These are phyloP conservation scores for Erynnis tages DNA, from an alignment of 2,888 invertebrate genomes.

Conservation along the genomic window DNA sequence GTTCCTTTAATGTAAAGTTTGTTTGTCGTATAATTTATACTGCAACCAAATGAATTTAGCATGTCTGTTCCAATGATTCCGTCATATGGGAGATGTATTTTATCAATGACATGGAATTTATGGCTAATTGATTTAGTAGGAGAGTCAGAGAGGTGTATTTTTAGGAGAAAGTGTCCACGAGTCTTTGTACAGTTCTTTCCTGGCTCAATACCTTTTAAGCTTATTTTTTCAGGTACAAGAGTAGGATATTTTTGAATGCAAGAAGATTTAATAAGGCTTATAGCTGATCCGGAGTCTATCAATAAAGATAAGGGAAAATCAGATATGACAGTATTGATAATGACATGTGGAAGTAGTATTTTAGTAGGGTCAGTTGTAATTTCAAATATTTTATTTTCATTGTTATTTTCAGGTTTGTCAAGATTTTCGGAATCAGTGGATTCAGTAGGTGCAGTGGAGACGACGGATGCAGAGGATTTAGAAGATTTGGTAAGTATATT, in stretches of 20 bases:
- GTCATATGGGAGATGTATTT: constrained; percentile 12
- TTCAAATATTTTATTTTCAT: constrained; percentile 26
- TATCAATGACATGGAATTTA: constrained; percentile 10
- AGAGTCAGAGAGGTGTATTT: background rate
- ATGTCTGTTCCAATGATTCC: constrained; percentile 17
- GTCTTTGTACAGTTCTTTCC: background rate
- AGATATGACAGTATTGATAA: constrained; percentile 30
- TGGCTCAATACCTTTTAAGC: background rate
- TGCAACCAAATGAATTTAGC: background rate
- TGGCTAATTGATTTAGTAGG: background rate
- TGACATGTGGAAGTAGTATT: constrained; percentile 31
- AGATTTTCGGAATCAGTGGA: background rate
- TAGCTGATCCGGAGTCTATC: constrained; percentile 33
- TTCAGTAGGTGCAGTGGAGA: background rate
- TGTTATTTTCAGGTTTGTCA: too few species aligned
- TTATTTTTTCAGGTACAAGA: background rate
- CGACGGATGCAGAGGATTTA: background rate
- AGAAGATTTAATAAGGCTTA: constrained; percentile 35
- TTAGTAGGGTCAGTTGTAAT: constrained; percentile 29
- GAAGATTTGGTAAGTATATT: background rate
- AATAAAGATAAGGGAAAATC: constrained; percentile 31
- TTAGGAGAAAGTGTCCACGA: background rate
- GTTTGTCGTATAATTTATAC: background rate
- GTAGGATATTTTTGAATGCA: constrained; percentile 28
- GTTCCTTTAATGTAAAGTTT: background rate